Conservation (phyloP, 2,888 invertebrate species). For the Papilio demoleus region DNA sequence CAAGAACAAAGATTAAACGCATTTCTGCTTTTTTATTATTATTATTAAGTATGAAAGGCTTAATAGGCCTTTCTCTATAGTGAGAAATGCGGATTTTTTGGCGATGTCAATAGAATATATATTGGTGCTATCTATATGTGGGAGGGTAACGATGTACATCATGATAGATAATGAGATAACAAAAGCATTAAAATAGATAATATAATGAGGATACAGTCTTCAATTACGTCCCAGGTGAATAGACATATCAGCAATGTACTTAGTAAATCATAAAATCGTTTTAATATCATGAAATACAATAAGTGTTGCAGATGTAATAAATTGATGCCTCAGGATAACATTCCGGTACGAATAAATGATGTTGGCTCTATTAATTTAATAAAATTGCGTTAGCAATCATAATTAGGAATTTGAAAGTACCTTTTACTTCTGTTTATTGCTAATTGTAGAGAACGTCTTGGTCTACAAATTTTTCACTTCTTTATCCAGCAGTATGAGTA, state of each 20-base stretch:
- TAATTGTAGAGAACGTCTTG: no score
- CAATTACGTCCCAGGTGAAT: background rate
- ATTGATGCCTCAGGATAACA: background rate
- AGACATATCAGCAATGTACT: background rate
- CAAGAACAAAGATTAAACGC: constrained; percentile 47
- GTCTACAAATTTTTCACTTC: background rate
- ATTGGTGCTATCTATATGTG: constrained; percentile 21
- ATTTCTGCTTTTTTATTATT: constrained; percentile 33
- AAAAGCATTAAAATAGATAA: background rate
- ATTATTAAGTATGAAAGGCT: constrained; percentile 1
- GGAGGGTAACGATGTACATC: constrained; percentile 16
- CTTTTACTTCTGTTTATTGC: background rate
- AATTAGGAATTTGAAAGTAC: no score
- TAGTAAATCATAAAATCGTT: no score
- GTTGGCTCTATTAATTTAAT: no score
- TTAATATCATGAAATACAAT: no score
- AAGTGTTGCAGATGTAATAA: background rate
- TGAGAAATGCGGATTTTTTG: constrained; percentile 27
- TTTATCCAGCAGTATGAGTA: background rate
- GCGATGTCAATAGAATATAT: constrained; percentile 21
- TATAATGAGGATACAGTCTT: constrained; percentile 3
- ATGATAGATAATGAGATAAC: constrained; percentile 19
- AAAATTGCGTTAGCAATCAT: no score
- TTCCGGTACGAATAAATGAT: no score
- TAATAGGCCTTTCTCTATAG: constrained; percentile 11